Base-by-base conservation (phyloP, 1,140 invertebrate species). In the Anadara kagoshimensis region DNA sequence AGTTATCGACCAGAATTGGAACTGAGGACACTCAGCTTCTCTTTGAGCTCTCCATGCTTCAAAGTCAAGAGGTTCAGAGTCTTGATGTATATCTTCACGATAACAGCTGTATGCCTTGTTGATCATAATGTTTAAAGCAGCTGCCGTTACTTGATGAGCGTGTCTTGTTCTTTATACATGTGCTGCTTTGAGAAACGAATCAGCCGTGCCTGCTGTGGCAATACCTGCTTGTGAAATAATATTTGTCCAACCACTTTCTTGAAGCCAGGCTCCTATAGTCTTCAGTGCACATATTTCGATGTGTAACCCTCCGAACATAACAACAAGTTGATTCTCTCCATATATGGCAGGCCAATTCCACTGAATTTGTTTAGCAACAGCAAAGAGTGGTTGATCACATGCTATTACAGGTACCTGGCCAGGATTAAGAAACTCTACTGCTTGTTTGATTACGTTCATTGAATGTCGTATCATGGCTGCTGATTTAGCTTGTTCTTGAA, bases 311-410 rank as follows among this genome's bases (percentile, higher is more conserved):
- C 45, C 45, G 16, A 47, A 8, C 8, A 47, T 10, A 8, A 47
- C 8, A 7, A 62, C 64, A 65, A 69, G 64, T 22, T 43, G 44
- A 45, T 61, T 22, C 16, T 71, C 24, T n/a, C 44, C 64, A 76
- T 69, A 57, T 18, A 49, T 47, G 14, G 64, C 70, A 75, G 20
- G 80, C 64, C 82, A 84, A 14, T 56, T 18, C 71, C 78, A 80
- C 47, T 82, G 78, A 10, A 82, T 69, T 56, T 74, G 45, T 56
- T 83, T 83, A 14, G 63, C 68, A 22, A 80, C 18, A 16, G 76
- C 69, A 69, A 66, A 80, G n/a, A 80, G 63, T 56, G 78, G 73
- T 67, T 76, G 76, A 24, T 80, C 68, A 45, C 51, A 47, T 20
- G 76, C 59, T n/a, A 78, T 51, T 2, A 78, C 63, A 45, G 63